phyloP scores from a whole-genome alignment of 1,140 invertebrate species.

The Papilio aristodemus region DNA sequence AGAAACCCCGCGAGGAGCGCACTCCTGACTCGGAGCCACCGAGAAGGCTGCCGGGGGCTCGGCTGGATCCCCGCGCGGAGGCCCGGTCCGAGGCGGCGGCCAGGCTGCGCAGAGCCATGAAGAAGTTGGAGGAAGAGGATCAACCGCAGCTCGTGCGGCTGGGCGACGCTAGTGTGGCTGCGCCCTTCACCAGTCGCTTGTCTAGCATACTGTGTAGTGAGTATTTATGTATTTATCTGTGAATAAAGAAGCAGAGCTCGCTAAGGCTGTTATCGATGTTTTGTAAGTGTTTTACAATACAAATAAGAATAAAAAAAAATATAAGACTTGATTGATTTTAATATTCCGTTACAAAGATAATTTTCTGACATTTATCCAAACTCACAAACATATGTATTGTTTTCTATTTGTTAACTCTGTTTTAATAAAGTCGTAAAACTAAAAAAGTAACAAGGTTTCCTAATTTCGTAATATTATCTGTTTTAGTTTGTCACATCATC shows the following conservation, averaged over 20 bases:
- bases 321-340: no score
- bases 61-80: slow-evolving; percentile 50
- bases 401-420: no score
- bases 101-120: slow-evolving; percentile 87
- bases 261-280: no score
- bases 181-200: slow-evolving; percentile 98
- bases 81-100: slow-evolving; percentile 58
- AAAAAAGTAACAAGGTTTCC: not conserved
- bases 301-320: no score
- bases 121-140: slow-evolving; percentile 96
- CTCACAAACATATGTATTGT: no score
- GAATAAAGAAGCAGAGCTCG: no score
- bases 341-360: no score
- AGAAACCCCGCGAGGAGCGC: slow-evolving; percentile 57
- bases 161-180: slow-evolving; percentile 99
- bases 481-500: slow-evolving; percentile 97
- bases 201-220: slow-evolving; percentile 98
- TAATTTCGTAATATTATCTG: slow-evolving; percentile 40
- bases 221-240: slow-evolving; percentile 51
- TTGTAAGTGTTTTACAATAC: no score
- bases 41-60: slow-evolving; percentile 53
- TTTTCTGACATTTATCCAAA: no score
- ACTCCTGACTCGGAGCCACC: slow-evolving; percentile 50
- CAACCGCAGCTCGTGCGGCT: slow-evolving; percentile 94
- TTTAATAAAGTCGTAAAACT: no score